Evolutionary conservation across 2,113 vertebrate species (phyloP), one percentile per base, ranked within the genome.

Genomic region (Sminthopsis crassicaudata): DNA sequence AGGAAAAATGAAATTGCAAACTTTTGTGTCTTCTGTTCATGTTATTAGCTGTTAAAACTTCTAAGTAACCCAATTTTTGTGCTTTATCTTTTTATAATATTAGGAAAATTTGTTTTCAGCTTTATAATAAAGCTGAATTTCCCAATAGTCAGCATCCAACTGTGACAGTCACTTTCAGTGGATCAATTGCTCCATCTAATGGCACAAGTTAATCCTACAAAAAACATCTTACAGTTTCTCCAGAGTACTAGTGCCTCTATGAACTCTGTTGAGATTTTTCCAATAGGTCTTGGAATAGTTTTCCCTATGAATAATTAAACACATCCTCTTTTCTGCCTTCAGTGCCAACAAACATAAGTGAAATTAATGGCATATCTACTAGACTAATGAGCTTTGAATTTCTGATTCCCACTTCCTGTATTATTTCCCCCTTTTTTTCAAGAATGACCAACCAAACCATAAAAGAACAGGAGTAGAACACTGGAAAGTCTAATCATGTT

Each of bases 141-240:
- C 67, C 94, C 90, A 90, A 91, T 67, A 36, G 3, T 94, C 90
- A 53, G 8, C 46, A 36, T 95, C 84, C 46, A 93, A 46, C 46
- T 91, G 93, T 90, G 10, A 36, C 6, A 46, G 88, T 91, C 91
- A 48, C 52, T 90, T 91, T 97, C 90, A 0, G 0, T 96, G 97
- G n/a, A 98, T 97, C 98, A 98, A 98, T 2, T 97, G 94, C 97
- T 76, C 98, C 98, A 98, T 96, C 98, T 98, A 98, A 95, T 97
- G 98, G 98, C 46, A 84, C 19, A 46, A 96, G 67, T 53, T 91
- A 96, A 95, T n/a, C 57, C 89, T 97, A 96, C 98, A 96, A 90
- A 93, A 90, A 60, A 57, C 46, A 55, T 53, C 84, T 1, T 54
- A 25, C 94, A 96, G 96, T 91, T 89, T 14, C 36, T 93, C 50